Base-by-base conservation (phyloP, 2,797 vertebrate species). In the Bradypus variegatus region DNA sequence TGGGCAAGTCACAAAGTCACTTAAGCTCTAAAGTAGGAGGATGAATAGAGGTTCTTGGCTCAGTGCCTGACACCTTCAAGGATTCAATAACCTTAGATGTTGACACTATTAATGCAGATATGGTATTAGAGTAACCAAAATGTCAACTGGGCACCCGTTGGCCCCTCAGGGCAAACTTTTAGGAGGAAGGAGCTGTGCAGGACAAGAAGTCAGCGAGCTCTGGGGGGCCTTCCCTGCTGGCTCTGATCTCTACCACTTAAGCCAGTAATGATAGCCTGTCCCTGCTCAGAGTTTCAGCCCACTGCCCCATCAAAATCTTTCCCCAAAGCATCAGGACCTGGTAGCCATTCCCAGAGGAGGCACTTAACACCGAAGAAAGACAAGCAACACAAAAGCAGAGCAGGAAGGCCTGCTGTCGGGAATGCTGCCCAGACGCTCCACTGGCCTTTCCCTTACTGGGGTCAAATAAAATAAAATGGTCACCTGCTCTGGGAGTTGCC, bases 291-390 rank as follows among this genome's bases (percentile, higher is more conserved):
- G 23, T 11, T 79, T n/a, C 10, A 48, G 14, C 9, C 18, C 11
- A 36, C 38, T 1, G 0, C 1, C 7, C 38, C 12, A 10, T 75
- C 8, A 7, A 16, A 38, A 27, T 13, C 6, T 15, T 4, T 77
- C 5, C 33, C 11, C 18, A 5, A 2, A 23, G 13, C 12, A 27
- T 48, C 31, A 38, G 48, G 76, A 60, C 58, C 45, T 75, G 1
- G 13, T 1, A 29, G 65, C 48, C 21, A 19, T 41, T 41, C 48
- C 9, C 77, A 33, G 58, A 33, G 36, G 27, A 85, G 60, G 23
- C 8, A 29, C 86, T 41, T n/a, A n/a, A 45, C 0, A 7, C 16
- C 31, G 83, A 38, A 41, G 53, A 33, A 23, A 58, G 31, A 7
- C 15, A 18, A 78, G 65, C 91, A 21, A 33, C 16, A 33, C 21